Evolutionary conservation across 2,888 invertebrate species (phyloP).

Genomic region (Vannuccia rotundouncinata): DNA sequence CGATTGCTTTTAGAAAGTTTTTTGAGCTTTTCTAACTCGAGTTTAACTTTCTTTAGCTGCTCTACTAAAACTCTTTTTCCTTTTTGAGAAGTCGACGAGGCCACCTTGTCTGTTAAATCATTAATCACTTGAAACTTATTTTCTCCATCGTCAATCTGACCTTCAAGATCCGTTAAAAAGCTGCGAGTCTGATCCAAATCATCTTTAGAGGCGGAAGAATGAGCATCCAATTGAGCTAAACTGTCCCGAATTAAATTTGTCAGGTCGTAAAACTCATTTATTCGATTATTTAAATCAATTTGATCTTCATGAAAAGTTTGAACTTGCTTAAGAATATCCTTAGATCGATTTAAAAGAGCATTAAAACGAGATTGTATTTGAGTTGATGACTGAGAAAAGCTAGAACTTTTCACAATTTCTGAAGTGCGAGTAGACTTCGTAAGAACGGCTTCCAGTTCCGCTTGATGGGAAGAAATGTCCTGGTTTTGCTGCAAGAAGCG

Average conservation of each 20-base stretch:
- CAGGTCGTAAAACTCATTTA: not conserved
- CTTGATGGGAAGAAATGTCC: not conserved
- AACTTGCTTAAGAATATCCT: not conserved
- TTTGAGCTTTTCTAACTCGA: not conserved
- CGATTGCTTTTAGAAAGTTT: not conserved
- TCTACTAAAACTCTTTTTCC: not conserved
- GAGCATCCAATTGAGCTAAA: not conserved
- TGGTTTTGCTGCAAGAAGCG: not conserved
- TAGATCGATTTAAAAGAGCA: not conserved
- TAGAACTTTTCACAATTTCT: not conserved
- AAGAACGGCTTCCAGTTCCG: not conserved
- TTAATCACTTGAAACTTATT: not conserved
- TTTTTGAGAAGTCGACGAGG: not conserved
- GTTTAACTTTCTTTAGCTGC: not conserved
- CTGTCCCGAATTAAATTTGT: not conserved
- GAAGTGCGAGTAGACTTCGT: not conserved
- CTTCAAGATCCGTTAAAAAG: not conserved
- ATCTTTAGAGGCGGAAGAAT: not conserved
- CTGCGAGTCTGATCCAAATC: not conserved
- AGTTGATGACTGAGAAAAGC: not conserved
- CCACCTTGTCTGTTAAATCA: not conserved
- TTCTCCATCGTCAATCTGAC: not conserved
- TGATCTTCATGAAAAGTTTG: not conserved
- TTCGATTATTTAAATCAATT: not conserved
- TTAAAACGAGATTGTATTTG: not conserved